These are phyloP conservation scores for Erpobdella octoculata DNA, from an alignment of 2,888 invertebrate species.

Conservation along the genomic window DNA sequence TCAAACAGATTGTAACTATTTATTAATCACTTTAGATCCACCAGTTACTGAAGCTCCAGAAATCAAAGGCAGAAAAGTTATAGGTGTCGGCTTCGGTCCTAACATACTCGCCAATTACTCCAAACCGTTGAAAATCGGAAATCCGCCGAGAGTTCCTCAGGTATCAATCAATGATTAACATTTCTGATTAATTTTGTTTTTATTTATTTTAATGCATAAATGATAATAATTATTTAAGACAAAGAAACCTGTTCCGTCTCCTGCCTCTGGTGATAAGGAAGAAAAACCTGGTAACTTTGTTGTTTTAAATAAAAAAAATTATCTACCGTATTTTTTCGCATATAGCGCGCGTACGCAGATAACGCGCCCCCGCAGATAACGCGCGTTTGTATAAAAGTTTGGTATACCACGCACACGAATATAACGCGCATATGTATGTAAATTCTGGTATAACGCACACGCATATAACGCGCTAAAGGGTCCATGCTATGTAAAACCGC, in stretches of 20 bases:
- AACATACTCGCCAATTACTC: conserved; percentile 51
- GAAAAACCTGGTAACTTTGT: not conserved
- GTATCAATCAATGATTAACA: not conserved
- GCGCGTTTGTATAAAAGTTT: no score
- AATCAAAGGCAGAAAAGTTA: conserved; percentile 50
- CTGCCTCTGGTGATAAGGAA: not conserved
- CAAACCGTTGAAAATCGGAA: conserved; percentile 35
- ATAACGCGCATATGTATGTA: no score
- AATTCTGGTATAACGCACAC: no score
- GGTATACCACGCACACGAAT: no score
- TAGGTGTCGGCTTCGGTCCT: conserved; percentile 50
- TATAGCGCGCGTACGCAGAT: no score
- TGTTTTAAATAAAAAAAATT: no score
- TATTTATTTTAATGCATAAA: not conserved
- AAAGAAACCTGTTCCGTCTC: not conserved
- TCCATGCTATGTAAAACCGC: no score
- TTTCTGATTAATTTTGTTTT: not conserved
- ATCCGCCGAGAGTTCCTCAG: not conserved
- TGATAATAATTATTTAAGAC: not conserved
- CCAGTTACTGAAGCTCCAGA: conserved; percentile 16
- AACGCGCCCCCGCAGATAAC: no score
- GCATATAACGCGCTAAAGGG: no score
- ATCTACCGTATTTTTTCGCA: no score
- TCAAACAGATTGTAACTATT: not conserved
- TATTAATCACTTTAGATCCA: no score